phyloP scores from a whole-genome alignment of 1,140 invertebrate genomes.

The Drosophila rhopaloa region DNA sequence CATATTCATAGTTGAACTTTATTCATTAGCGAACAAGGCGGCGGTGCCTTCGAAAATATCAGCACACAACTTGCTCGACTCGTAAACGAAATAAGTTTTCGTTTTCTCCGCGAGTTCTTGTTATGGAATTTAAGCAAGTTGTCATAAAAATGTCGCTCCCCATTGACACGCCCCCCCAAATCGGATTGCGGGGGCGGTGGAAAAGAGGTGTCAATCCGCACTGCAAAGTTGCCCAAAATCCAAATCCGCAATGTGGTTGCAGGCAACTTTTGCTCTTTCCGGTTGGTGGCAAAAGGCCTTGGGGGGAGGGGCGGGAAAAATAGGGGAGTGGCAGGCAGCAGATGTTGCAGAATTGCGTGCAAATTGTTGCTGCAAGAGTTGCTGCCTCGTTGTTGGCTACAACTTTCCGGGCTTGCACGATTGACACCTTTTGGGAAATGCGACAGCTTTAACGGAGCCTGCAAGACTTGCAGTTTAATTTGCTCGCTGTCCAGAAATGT shows the following conservation, averaged over 20 bases:
- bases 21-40: conserved; percentile 67
- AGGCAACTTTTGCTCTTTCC: conserved; percentile 79
- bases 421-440: conserved; percentile 72
- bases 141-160: conserved; percentile 79
- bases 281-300: conserved; percentile 44
- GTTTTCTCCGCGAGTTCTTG: conserved; percentile 49
- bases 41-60: conserved; percentile 27
- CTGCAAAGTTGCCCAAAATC: conserved; percentile 60
- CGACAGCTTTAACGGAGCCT: conserved; percentile 60
- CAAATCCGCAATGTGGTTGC: conserved; percentile 59
- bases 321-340: conserved; percentile 16
- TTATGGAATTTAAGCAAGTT: conserved; percentile 80
- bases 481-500: conserved; percentile 28
- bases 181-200: background rate
- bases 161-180: conserved; percentile 25
- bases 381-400: conserved; percentile 48
- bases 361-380: conserved; percentile 22
- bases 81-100: conserved; percentile 73
- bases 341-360: conserved; percentile 51
- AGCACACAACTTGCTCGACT: conserved; percentile 44
- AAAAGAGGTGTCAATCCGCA: conserved; percentile 55
- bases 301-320: background rate
- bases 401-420: conserved; percentile 70
- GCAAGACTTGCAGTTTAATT: conserved; percentile 39
- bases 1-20: conserved; percentile 71